Conservation (phyloP, 2,113 vertebrate species). For the Steatornis caripensis region DNA sequence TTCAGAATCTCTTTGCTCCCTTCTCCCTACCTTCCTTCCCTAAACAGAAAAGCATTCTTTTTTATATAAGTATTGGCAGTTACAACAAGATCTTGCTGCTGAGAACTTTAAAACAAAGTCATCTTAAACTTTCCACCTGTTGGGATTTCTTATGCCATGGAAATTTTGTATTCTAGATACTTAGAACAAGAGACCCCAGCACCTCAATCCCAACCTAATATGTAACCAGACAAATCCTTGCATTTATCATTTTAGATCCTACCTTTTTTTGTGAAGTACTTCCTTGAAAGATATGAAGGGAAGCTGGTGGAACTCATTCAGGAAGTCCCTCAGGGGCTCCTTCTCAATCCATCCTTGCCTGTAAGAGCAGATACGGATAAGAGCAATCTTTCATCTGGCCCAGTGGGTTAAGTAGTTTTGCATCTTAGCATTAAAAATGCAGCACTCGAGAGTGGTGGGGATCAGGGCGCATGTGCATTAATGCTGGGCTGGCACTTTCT, state of each 20-base stretch:
- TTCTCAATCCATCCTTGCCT: background rate
- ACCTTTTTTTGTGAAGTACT: background rate
- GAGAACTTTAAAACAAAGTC: background rate
- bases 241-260: background rate
- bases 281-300: background rate
- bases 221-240: background rate
- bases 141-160: background rate
- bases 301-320: background rate
- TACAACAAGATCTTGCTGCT: background rate
- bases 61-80: background rate
- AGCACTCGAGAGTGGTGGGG: background rate
- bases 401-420: background rate
- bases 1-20: background rate
- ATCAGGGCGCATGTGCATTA: background rate
- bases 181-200: background rate
- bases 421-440: background rate
- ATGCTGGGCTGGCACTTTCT: background rate
- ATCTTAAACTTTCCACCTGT: background rate
- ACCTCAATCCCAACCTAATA: background rate
- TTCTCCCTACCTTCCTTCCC: background rate
- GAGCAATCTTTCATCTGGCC: background rate
- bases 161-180: background rate
- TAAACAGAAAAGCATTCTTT: background rate
- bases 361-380: background rate
- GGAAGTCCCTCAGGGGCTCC: background rate